phyloP scores from a whole-genome alignment of 2,888 invertebrate genomes.

The Drosophila leonis region DNA sequence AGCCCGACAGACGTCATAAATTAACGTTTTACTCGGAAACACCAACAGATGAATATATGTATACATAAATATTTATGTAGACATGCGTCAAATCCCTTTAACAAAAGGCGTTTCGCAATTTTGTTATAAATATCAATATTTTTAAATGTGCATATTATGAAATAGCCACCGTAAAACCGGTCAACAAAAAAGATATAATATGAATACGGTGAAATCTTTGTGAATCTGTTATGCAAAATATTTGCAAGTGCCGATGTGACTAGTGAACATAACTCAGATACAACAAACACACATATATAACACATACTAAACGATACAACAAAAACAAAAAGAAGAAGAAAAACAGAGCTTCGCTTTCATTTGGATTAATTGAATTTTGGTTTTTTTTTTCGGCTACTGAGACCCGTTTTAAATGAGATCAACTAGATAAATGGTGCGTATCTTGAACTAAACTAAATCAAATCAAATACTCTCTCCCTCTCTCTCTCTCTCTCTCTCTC shows the following conservation, averaged over 20 bases:
- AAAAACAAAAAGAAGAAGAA: slow-evolving; percentile 17
- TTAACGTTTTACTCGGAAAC: slow-evolving; percentile 29
- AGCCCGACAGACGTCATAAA: slow-evolving; percentile 39
- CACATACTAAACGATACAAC: slow-evolving; percentile 20
- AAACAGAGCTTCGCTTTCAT: slow-evolving; percentile 50
- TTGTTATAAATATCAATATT: slow-evolving; percentile 26
- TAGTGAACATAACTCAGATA: slow-evolving; percentile 39
- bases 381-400: slow-evolving; percentile 38
- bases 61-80: neutral
- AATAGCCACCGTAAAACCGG: slow-evolving; percentile 49
- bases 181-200: slow-evolving; percentile 27
- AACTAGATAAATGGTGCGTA: slow-evolving; percentile 82
- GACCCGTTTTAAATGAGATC: slow-evolving; percentile 73
- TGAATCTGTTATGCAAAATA: slow-evolving; percentile 57
- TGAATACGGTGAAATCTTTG: slow-evolving; percentile 54
- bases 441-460: slow-evolving; percentile 49
- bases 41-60: slow-evolving; percentile 7
- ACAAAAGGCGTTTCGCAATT: slow-evolving; percentile 24
- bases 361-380: slow-evolving; percentile 61
- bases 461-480: slow-evolving; percentile 3
- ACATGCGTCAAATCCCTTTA: neutral
- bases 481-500: neutral
- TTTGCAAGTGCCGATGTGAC: slow-evolving; percentile 57
- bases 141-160: slow-evolving; percentile 50
- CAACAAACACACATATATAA: slow-evolving; percentile 22